Evolutionary conservation across 2,888 invertebrate species (phyloP).

Genomic region (Falcaria lacertinaria): DNA sequence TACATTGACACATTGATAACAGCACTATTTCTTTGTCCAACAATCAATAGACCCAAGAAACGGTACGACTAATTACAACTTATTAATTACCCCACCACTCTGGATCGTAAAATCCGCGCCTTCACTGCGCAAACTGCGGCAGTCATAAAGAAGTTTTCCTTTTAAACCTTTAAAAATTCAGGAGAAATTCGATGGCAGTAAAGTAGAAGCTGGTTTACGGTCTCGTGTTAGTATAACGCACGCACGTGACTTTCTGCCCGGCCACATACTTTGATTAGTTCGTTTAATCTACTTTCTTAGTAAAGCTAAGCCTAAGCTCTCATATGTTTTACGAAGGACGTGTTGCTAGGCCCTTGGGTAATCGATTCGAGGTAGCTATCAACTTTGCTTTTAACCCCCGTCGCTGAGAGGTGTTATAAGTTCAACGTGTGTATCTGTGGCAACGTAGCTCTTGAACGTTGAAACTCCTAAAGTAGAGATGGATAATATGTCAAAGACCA

Average conservation of each 20-base stretch:
- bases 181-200: slow-evolving; percentile 46
- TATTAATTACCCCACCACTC: slow-evolving; percentile 61
- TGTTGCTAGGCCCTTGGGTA: not conserved
- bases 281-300: slow-evolving; percentile 25
- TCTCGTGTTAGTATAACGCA: slow-evolving; percentile 16
- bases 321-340: slow-evolving; percentile 1
- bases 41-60: slow-evolving; percentile 20
- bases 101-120: slow-evolving; percentile 53
- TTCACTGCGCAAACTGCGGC: slow-evolving; percentile 26
- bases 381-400: too few relatives aligned
- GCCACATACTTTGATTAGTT: slow-evolving; percentile 47
- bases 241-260: slow-evolving; percentile 59
- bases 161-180: slow-evolving; percentile 48
- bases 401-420: too few relatives aligned
- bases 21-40: too few relatives aligned
- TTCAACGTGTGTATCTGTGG: too few relatives aligned
- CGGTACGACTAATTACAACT: slow-evolving; percentile 63
- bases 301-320: slow-evolving; percentile 8
- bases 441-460: too few relatives aligned
- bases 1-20: too few relatives aligned
- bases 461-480: too few relatives aligned
- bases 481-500: too few relatives aligned
- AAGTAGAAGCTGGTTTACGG: slow-evolving; percentile 36
- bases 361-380: too few relatives aligned
- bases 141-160: slow-evolving; percentile 62